phyloP scores from a whole-genome alignment of 2,888 invertebrate species.

The Exocentrus adspersus region DNA sequence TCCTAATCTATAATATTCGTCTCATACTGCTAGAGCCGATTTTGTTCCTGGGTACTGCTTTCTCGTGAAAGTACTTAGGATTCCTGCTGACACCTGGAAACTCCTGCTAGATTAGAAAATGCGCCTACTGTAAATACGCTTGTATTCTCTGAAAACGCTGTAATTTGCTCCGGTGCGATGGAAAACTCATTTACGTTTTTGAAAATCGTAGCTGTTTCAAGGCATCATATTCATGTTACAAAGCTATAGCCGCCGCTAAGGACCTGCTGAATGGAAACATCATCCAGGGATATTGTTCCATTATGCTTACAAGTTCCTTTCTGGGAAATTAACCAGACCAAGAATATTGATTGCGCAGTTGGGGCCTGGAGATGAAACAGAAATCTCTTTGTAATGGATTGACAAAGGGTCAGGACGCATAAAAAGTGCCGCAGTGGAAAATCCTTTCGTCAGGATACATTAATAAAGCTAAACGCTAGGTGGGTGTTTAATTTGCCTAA shows the following conservation, averaged over 20 bases:
- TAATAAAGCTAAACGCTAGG: background rate
- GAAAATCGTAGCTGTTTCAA: no score
- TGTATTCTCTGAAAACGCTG: no score
- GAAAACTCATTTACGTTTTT: no score
- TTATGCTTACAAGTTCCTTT: background rate
- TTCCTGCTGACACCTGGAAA: no score
- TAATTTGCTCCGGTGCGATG: no score
- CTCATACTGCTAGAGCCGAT: no score
- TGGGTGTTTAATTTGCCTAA: background rate
- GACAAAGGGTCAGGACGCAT: background rate
- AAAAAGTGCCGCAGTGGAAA: background rate
- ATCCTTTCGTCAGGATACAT: background rate
- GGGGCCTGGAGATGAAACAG: background rate
- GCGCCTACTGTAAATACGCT: no score
- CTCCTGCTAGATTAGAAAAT: no score
- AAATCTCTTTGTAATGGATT: slow-evolving; percentile 3
- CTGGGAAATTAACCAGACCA: slow-evolving; percentile 3
- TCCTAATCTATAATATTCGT: no score
- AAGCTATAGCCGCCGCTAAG: background rate
- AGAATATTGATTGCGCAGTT: slow-evolving; percentile 3
- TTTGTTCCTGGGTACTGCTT: no score
- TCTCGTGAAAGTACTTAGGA: no score
- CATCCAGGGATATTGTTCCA: background rate
- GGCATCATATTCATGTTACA: background rate
- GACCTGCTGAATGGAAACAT: background rate